These are phyloP conservation scores for Salvator merianae DNA, from an alignment of 2,113 vertebrate species.

Conservation along the genomic window DNA sequence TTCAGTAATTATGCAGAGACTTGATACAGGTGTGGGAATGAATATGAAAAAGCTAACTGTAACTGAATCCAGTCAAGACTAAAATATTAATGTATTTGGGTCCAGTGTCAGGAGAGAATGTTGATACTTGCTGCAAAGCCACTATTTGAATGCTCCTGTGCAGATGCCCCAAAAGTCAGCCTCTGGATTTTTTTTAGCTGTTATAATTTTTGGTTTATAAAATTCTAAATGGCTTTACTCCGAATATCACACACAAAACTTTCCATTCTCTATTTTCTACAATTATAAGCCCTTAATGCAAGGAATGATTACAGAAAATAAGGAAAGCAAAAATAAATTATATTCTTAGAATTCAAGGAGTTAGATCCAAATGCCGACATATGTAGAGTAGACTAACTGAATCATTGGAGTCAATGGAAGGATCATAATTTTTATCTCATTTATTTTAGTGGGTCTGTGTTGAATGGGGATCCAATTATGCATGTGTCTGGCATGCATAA, in stretches of 20 bases:
- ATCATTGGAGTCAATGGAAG: neutral
- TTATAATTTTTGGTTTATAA: neutral
- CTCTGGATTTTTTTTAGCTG: neutral
- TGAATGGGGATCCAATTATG: neutral
- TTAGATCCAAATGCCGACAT: neutral
- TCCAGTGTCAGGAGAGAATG: neutral
- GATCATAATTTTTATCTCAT: neutral
- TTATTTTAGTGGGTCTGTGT: neutral
- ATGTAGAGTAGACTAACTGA: neutral
- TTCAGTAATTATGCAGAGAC: neutral
- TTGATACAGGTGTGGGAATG: neutral
- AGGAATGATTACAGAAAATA: neutral
- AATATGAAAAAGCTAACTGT: neutral
- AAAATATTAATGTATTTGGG: constrained; percentile 23
- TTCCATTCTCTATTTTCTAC: neutral
- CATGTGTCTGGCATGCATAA: too few species aligned
- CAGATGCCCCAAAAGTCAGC: neutral
- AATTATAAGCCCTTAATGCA: neutral
- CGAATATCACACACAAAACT: too few species aligned
- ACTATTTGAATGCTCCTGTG: neutral
- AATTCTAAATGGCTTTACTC: neutral
- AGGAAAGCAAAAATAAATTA: neutral
- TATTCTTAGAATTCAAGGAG: neutral
- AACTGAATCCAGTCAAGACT: constrained; percentile 2
- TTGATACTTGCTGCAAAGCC: neutral